Evolutionary conservation across 2,113 vertebrate genomes (phyloP).

Genomic region (Naja naja): DNA sequence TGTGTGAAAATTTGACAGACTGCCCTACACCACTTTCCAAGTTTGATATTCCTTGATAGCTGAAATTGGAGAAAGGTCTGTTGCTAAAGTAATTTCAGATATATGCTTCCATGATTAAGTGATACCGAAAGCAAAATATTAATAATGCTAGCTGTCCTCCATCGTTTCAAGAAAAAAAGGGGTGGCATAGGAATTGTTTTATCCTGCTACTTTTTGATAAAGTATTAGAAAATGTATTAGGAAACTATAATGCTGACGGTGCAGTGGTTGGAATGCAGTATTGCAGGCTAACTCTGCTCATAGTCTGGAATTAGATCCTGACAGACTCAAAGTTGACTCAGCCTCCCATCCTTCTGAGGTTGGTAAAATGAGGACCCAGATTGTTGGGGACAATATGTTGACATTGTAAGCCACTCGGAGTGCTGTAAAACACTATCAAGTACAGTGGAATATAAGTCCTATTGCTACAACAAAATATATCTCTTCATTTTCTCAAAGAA

Average conservation of each 20-base stretch:
- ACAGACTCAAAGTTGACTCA: not conserved
- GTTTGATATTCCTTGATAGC: not conserved
- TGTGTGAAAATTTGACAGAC: not conserved
- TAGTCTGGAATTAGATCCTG: not conserved
- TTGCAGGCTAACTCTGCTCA: not conserved
- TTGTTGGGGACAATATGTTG: not conserved
- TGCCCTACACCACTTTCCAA: not conserved
- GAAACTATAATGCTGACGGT: not conserved
- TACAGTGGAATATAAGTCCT: not conserved
- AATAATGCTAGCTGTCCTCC: not conserved
- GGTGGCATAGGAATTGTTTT: not conserved
- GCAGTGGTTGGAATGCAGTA: not conserved
- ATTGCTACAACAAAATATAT: not conserved
- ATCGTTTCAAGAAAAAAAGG: not conserved
- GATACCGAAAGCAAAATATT: not conserved
- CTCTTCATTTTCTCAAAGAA: not conserved
- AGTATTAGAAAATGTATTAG: not conserved
- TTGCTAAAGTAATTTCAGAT: not conserved
- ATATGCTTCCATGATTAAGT: not conserved
- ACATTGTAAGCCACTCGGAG: not conserved
- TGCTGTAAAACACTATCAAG: not conserved
- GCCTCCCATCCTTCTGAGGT: not conserved
- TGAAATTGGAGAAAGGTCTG: not conserved
- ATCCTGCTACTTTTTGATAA: rapidly evolving
- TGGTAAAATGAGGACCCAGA: not conserved